A percentile compares a stretch with the other conserved stretches of the same genome.
Evolutionary conservation across 2,113 vertebrate genomes (phyloP).

Genomic region (Dipodomys spectabilis): DNA sequence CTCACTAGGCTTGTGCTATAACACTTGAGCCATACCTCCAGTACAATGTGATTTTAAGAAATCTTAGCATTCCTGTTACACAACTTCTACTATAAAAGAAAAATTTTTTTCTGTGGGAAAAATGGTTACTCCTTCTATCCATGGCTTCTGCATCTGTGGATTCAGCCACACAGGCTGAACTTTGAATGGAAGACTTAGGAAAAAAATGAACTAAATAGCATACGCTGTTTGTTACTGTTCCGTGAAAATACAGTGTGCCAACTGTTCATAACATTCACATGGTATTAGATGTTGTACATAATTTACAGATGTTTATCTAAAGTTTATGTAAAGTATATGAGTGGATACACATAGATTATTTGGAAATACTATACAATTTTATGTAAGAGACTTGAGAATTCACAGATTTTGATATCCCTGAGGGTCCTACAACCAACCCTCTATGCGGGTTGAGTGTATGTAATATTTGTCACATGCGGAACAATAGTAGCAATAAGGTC

Average conservation of each 20-base stretch:
- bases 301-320: not conserved
- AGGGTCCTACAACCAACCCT: not conserved
- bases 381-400: not conserved
- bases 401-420: not conserved
- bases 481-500: not conserved
- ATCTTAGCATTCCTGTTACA: slow-evolving; percentile 17
- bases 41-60: slow-evolving; percentile 50
- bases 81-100: not conserved
- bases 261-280: not conserved
- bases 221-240: not conserved
- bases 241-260: not conserved
- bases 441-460: not conserved
- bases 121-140: not conserved
- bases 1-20: no score
- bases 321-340: no score
- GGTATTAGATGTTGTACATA: not conserved
- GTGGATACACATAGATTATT: not conserved
- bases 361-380: not conserved
- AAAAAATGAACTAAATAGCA: not conserved
- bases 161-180: not conserved
- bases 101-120: slow-evolving; percentile 39
- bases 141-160: not conserved
- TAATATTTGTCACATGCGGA: not conserved
- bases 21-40: no score
- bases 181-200: not conserved